Evolutionary conservation across 2,797 vertebrate species (phyloP).

Genomic region (Crenichthys baileyi): DNA sequence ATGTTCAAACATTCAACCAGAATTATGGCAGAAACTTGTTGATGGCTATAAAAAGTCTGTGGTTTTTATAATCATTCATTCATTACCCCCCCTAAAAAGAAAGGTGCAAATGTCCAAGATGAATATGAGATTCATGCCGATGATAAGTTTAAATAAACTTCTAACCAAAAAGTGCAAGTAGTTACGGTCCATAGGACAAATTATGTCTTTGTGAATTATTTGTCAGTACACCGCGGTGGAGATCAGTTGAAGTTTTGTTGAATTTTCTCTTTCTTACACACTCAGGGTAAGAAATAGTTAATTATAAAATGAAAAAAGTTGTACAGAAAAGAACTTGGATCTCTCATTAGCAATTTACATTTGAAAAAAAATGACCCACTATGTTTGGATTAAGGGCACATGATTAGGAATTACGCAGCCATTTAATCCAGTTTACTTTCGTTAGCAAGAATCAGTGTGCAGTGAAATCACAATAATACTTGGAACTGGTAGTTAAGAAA

Average conservation of each 20-base stretch:
- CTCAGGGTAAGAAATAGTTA: not conserved
- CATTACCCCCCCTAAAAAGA: too few relatives aligned
- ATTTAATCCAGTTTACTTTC: conserved; percentile 12
- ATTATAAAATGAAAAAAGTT: not conserved
- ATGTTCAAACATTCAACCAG: not conserved
- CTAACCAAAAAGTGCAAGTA: not conserved
- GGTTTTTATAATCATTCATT: not conserved
- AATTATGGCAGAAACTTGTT: too few relatives aligned
- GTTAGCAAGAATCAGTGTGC: conserved; percentile 13
- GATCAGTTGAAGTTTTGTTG: not conserved
- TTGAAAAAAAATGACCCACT: not conserved
- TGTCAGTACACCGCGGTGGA: not conserved
- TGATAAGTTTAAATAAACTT: too few relatives aligned
- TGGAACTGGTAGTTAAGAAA: not conserved
- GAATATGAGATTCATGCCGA: not conserved
- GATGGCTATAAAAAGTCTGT: too few relatives aligned
- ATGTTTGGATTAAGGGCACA: conserved; percentile 1
- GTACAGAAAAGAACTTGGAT: conserved; percentile 3
- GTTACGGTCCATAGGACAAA: not conserved
- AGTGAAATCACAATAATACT: conserved; percentile 5
- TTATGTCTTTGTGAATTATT: not conserved
- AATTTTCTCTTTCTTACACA: not conserved
- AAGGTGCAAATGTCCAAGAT: not conserved
- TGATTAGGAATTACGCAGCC: conserved; percentile 2
- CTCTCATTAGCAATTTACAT: not conserved